Base-by-base conservation (phyloP, 1,140 invertebrate genomes). In the Diorhabda sublineata region DNA sequence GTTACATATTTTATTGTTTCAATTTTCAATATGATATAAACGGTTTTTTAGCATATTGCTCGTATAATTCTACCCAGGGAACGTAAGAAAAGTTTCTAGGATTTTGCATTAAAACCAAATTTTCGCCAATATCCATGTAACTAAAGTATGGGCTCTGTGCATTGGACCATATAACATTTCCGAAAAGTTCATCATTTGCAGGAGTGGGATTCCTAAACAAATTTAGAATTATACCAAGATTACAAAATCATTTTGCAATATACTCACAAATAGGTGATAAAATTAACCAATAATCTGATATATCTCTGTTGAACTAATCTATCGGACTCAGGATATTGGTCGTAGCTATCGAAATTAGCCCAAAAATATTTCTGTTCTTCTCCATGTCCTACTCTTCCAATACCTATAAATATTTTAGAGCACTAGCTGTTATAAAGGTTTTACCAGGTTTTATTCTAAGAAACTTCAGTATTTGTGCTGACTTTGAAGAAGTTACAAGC, bases 191-290 rank as follows among this genome's bases (percentile, higher is more conserved):
- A 26, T 8, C 42, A 8, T 4, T 45, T 45, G 26, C 7, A 8
- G 62, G 62, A 11, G 62, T 64, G 62, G 62, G 62, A 52, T 64
- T 64, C 62, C 62, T 64, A 45, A 9, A 52, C 7, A 64, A 62
- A 62, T 42, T 26, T 1, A 26, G 26, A 26, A 26, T 26, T 26
- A 26, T 26, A 26, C 26, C 26, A 26, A 26, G 1, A 26, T 26
- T 26, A 26, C 26, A 26, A 2, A 26, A 26, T 26, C 26, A 26
- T 26, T 26, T 26, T 26, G 26, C 26, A 1, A 26, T 26, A 26
- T 26, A 45, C 61, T 64, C 41, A 64, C 61, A 64, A 47, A 47
- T 45, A 45, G 9, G 43, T 64, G n/a, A 41, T 44, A 42, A 64
- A 64, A 47, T 64, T 45, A 3, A 44, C 45, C 9, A 64, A 42